phyloP scores from a whole-genome alignment of 2,888 invertebrate genomes.

The Macaria liturata region DNA sequence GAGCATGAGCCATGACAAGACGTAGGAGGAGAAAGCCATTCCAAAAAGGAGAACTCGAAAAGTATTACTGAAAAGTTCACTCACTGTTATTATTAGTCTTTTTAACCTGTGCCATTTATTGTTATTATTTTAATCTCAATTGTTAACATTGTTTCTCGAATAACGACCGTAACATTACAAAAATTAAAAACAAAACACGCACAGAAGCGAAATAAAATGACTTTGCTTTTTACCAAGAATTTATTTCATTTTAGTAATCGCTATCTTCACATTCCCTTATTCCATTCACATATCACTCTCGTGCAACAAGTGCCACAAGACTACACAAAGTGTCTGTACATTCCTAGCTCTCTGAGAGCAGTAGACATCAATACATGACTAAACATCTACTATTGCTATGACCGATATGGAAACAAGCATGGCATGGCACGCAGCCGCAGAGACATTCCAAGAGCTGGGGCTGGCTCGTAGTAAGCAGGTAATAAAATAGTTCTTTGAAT shows the following conservation, averaged over 20 bases:
- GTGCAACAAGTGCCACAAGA: constrained; percentile 37
- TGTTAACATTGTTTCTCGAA: constrained; percentile 49
- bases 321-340: constrained; percentile 45
- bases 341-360: constrained; percentile 33
- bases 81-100: constrained; percentile 50
- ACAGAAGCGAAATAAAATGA: constrained; percentile 51
- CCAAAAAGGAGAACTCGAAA: constrained; percentile 43
- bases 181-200: constrained; percentile 36
- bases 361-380: constrained; percentile 33
- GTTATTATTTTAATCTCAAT: constrained; percentile 46
- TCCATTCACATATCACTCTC: constrained; percentile 52
- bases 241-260: constrained; percentile 64
- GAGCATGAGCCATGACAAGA: constrained; percentile 32
- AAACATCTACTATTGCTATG: constrained; percentile 38
- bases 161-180: constrained; percentile 31
- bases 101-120: constrained; percentile 68
- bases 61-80: constrained; percentile 43
- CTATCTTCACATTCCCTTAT: constrained; percentile 61
- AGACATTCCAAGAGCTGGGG: constrained; percentile 21
- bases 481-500: constrained; percentile 23
- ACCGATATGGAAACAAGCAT: constrained; percentile 22
- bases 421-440: constrained; percentile 5
- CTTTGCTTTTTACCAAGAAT: constrained; percentile 63
- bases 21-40: constrained; percentile 37
- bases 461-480: constrained; percentile 5